Evolutionary conservation across 2,113 vertebrate species (phyloP).

Genomic region (Nerophis lumbriciformis): DNA sequence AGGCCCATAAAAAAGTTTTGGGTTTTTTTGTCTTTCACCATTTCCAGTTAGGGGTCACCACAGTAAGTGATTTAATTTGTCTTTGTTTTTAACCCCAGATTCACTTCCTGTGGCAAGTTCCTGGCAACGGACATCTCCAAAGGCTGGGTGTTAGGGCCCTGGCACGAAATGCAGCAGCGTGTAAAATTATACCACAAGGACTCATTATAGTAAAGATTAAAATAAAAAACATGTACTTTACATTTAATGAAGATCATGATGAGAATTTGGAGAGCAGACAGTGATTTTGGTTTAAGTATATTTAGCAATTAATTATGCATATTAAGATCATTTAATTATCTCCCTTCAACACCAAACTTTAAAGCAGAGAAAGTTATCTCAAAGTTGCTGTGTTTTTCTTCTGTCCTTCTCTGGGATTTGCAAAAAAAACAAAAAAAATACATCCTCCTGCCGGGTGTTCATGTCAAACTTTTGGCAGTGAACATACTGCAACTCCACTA

Average conservation of each 20-base stretch:
- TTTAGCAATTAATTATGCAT: slow-evolving; percentile 34
- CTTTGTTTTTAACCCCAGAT: too few relatives aligned
- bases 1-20: slow-evolving; percentile 15
- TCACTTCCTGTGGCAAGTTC: too few relatives aligned
- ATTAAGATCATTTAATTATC: slow-evolving; percentile 1
- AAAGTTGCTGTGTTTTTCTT: neutral
- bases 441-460: slow-evolving; percentile 20
- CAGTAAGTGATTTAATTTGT: too few relatives aligned
- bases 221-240: slow-evolving; percentile 9
- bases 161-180: too few relatives aligned
- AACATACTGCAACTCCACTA: slow-evolving; percentile 5
- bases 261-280: too few relatives aligned
- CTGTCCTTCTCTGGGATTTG: slow-evolving; percentile 4
- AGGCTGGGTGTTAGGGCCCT: too few relatives aligned
- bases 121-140: too few relatives aligned
- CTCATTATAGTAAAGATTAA: neutral
- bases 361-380: slow-evolving; percentile 19
- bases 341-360: slow-evolving; percentile 2
- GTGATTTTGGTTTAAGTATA: slow-evolving; percentile 30
- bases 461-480: slow-evolving; percentile 7
- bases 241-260: neutral
- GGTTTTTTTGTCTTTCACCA: too few relatives aligned
- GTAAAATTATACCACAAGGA: too few relatives aligned
- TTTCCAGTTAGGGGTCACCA: too few relatives aligned
- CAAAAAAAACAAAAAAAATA: slow-evolving; percentile 2